Conservation (phyloP, 1,140 invertebrate genomes). For the Ceratosolen fusciceps region DNA sequence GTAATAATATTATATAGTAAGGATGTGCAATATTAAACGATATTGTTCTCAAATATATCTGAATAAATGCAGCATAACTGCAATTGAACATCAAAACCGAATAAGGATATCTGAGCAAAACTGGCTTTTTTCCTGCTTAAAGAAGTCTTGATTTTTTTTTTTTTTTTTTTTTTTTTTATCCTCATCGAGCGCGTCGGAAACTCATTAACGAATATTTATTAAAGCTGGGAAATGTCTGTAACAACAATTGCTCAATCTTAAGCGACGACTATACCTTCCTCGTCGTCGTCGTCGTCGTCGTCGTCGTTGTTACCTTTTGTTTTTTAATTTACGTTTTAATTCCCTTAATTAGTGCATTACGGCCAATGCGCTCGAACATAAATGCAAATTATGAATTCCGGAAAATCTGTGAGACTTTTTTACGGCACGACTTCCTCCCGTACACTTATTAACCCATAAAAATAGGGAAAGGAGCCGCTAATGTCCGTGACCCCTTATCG, state of each 20-base stretch:
- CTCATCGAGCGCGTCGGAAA: constrained; percentile 25
- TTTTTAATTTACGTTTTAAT: not conserved
- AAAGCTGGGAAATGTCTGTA: not conserved
- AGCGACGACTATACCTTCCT: too few relatives aligned
- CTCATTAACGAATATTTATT: constrained; percentile 30
- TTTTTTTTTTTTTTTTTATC: constrained; percentile 45
- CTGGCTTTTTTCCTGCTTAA: constrained; percentile 28
- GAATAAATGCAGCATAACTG: constrained; percentile 14
- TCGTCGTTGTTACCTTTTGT: too few relatives aligned
- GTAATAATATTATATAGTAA: constrained; percentile 32
- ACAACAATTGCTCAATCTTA: too few relatives aligned
- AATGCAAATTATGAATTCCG: constrained; percentile 45
- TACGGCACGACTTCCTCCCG: too few relatives aligned
- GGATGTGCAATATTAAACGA: constrained; percentile 43
- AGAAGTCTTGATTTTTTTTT: too few relatives aligned
- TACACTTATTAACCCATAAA: too few relatives aligned
- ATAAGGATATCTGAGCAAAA: constrained; percentile 12
- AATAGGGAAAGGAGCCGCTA: too few relatives aligned
- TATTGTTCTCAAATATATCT: constrained; percentile 37
- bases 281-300: too few relatives aligned
- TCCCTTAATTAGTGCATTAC: constrained; percentile 36
- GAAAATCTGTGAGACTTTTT: constrained; percentile 47
- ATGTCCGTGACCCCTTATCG: too few relatives aligned
- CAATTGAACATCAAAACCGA: not conserved
- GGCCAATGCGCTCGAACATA: not conserved